Conservation (phyloP, 2,888 invertebrate genomes). For the Keiferia lycopersicella region DNA sequence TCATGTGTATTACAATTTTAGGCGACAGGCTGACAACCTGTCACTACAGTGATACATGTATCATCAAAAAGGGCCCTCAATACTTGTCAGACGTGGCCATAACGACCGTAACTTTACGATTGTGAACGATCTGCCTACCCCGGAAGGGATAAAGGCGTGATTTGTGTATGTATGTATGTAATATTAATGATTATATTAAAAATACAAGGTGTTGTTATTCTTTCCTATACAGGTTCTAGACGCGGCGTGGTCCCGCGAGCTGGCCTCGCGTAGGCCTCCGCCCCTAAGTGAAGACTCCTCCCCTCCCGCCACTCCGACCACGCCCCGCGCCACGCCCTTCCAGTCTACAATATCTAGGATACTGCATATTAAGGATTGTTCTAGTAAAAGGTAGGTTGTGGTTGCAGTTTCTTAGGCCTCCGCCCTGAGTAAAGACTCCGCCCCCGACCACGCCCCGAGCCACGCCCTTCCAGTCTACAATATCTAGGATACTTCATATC, state of each 20-base stretch:
- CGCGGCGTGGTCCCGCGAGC: conserved; percentile 52
- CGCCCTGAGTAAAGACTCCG: conserved; percentile 38
- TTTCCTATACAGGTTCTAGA: conserved; percentile 48
- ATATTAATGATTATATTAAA: too few relatives aligned
- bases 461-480: conserved; percentile 45
- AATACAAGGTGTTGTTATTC: too few relatives aligned
- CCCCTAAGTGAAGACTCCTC: conserved; percentile 39
- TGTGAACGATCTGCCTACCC: too few relatives aligned
- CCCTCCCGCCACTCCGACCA: conserved; percentile 33
- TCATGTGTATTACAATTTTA: too few relatives aligned
- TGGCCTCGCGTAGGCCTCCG: conserved; percentile 39
- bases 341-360: conserved; percentile 43
- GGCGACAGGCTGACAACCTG: too few relatives aligned
- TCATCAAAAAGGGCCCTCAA: too few relatives aligned
- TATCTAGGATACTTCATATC: conserved; percentile 45
- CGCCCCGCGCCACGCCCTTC: conserved; percentile 41
- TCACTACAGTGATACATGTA: too few relatives aligned
- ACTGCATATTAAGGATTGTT: conserved; percentile 45
- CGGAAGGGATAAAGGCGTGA: too few relatives aligned
- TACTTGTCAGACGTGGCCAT: too few relatives aligned
- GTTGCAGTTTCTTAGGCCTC: conserved; percentile 36
- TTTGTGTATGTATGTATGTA: too few relatives aligned
- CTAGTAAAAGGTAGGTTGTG: conserved; percentile 42
- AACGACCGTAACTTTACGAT: too few relatives aligned
- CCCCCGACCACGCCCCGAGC: conserved; percentile 31